phyloP scores from a whole-genome alignment of 1,140 invertebrate genomes.

The Drosophila takahashii region DNA sequence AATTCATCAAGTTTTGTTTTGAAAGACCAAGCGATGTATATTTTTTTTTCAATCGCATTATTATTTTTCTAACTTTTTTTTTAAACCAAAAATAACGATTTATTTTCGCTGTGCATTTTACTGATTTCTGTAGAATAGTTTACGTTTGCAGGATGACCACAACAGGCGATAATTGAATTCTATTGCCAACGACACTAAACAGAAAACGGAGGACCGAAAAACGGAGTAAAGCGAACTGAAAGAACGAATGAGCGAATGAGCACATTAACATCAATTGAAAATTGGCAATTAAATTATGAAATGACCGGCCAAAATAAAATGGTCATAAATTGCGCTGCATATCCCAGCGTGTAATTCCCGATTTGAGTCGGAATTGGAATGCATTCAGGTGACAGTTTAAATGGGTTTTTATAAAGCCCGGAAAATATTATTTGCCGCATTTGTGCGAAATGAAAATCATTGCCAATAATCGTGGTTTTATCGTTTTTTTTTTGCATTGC shows the following conservation, averaged over 20 bases:
- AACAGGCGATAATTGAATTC: slow-evolving; percentile 55
- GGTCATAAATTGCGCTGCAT: slow-evolving; percentile 20
- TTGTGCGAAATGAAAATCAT: not conserved
- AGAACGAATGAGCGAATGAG: slow-evolving; percentile 1
- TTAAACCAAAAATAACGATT: not conserved
- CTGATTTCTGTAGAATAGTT: slow-evolving; percentile 6
- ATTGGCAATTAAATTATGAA: slow-evolving; percentile 47
- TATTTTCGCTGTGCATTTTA: not conserved
- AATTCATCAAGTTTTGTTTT: no score
- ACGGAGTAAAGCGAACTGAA: not conserved
- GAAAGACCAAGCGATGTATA: no score
- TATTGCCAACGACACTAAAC: slow-evolving; percentile 30
- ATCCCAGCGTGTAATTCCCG: slow-evolving; percentile 1
- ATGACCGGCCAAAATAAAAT: slow-evolving; percentile 15
- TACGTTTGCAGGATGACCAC: slow-evolving; percentile 20
- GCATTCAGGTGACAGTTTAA: slow-evolving; percentile 22
- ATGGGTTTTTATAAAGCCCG: slow-evolving; percentile 1
- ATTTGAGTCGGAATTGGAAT: slow-evolving; percentile 14
- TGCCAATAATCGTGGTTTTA: not conserved
- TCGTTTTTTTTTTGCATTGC: not conserved
- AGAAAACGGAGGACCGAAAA: not conserved
- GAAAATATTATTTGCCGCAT: not conserved
- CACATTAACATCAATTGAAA: slow-evolving; percentile 40
- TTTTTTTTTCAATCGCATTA: not conserved
- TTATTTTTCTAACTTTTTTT: no score